A percentile compares a stretch with the other conserved stretches of the same genome.
Evolutionary conservation across 1,140 invertebrate species (phyloP).

Genomic region (Drosophila gunungcola): DNA sequence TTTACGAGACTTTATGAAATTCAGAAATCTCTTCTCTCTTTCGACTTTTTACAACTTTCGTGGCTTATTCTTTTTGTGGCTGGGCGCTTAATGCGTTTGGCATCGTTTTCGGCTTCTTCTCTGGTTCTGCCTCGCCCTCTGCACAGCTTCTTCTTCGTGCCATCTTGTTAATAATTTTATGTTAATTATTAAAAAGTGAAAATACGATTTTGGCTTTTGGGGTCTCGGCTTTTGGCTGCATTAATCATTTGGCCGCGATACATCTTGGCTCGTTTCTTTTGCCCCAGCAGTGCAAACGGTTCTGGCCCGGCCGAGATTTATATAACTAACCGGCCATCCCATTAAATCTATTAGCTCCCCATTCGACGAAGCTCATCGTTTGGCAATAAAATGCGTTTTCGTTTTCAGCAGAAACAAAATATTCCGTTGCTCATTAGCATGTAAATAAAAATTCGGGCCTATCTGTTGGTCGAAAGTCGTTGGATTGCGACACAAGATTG

Average conservation of each 20-base stretch:
- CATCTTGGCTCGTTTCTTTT: constrained; percentile 26
- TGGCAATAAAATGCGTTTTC: constrained; percentile 52
- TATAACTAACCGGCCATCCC: constrained; percentile 54
- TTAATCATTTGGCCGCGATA: constrained; percentile 56
- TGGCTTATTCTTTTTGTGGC: constrained; percentile 56
- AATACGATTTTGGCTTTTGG: constrained; percentile 63
- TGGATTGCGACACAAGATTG: constrained; percentile 12
- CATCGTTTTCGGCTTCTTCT: constrained; percentile 55
- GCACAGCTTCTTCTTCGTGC: constrained; percentile 25
- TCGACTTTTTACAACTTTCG: constrained; percentile 68
- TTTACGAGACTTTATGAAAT: constrained; percentile 72
- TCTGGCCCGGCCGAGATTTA: constrained; percentile 54
- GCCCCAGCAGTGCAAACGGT: constrained; percentile 18
- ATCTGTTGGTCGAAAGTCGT: constrained; percentile 38
- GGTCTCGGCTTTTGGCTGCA: constrained; percentile 53
- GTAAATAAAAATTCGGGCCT: constrained; percentile 44
- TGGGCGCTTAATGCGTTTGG: constrained; percentile 58
- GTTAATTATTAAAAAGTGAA: constrained; percentile 84
- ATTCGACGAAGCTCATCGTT: constrained; percentile 34
- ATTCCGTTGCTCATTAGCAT: constrained; percentile 63
- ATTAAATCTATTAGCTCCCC: constrained; percentile 41
- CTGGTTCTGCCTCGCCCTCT: constrained; percentile 54
- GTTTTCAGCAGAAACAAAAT: constrained; percentile 49
- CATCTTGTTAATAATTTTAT: constrained; percentile 72
- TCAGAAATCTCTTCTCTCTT: constrained; percentile 38